Conservation (phyloP, 1,140 invertebrate species). For the Zaprionus gabonicus region DNA sequence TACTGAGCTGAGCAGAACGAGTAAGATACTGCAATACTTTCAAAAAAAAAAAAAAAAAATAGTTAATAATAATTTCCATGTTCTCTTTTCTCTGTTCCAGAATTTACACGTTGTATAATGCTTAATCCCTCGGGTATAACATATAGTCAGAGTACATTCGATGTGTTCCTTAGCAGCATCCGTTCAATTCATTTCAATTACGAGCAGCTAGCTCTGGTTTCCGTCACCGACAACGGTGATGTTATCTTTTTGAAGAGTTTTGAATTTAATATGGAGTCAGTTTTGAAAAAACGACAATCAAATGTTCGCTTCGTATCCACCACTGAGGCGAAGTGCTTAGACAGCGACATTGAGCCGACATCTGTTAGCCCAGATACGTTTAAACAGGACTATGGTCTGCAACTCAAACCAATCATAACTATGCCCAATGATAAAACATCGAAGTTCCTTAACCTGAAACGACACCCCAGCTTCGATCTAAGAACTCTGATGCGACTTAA, state of each 20-base stretch:
- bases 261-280: conserved; percentile 45
- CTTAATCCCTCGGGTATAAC: conserved; percentile 52
- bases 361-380: conserved; percentile 39
- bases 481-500: conserved; percentile 51
- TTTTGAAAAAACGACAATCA: conserved; percentile 10
- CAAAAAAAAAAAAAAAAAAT: too few relatives aligned
- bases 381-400: conserved; percentile 62
- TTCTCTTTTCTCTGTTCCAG: conserved; percentile 18
- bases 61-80: neutral
- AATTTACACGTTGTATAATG: conserved; percentile 41
- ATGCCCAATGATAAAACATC: neutral
- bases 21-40: conserved; percentile 32
- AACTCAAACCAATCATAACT: conserved; percentile 46
- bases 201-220: conserved; percentile 26
- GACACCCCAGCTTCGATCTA: conserved; percentile 38
- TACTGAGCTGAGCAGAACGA: conserved; percentile 26
- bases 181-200: conserved; percentile 59
- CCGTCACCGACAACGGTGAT: conserved; percentile 65
- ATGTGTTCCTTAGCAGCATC: conserved; percentile 35
- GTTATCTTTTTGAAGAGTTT: conserved; percentile 46
- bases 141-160: conserved; percentile 46
- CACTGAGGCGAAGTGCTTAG: conserved; percentile 44
- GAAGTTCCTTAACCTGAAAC: conserved; percentile 37
- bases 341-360: neutral
- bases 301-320: conserved; percentile 26